Evolutionary conservation across 1,140 invertebrate species (phyloP).

Genomic region (Pachypeltis micranthus): DNA sequence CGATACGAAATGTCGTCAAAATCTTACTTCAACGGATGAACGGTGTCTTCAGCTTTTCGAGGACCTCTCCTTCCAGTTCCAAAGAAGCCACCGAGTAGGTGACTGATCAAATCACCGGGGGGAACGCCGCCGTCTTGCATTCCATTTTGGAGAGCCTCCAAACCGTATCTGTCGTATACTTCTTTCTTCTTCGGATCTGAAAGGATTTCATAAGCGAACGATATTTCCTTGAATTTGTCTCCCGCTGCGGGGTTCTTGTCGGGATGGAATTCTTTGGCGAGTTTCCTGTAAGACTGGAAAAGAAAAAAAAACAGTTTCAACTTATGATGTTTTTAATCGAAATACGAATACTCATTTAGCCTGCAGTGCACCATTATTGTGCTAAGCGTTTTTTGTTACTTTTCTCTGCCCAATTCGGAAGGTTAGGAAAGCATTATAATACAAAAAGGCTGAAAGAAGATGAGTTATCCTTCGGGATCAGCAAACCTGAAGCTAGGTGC

Average conservation of each 20-base stretch:
- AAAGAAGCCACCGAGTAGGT: constrained; percentile 50
- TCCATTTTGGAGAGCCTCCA: constrained; percentile 68
- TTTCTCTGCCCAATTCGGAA: neutral
- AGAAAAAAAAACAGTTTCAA: constrained; percentile 21
- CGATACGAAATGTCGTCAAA: neutral
- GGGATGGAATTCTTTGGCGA: constrained; percentile 79
- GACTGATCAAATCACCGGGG: constrained; percentile 49
- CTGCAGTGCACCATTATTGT: neutral
- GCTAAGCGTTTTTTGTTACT: neutral
- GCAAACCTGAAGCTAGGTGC: no score
- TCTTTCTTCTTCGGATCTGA: constrained; percentile 55
- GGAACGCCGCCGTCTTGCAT: constrained; percentile 36
- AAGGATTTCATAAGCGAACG: constrained; percentile 74
- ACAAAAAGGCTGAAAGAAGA: constrained; percentile 1
- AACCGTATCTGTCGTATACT: constrained; percentile 61
- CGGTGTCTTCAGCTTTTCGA: constrained; percentile 38
- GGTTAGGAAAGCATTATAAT: neutral
- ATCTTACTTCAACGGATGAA: constrained; percentile 44
- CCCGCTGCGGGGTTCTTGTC: constrained; percentile 64
- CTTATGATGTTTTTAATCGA: neutral
- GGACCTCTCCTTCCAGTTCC: constrained; percentile 35
- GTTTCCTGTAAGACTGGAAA: constrained; percentile 63
- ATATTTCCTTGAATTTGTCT: constrained; percentile 80
- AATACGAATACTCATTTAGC: neutral
- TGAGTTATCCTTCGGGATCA: neutral